phyloP scores from a whole-genome alignment of 1,140 invertebrate genomes.

The Microplitis demolitor region DNA sequence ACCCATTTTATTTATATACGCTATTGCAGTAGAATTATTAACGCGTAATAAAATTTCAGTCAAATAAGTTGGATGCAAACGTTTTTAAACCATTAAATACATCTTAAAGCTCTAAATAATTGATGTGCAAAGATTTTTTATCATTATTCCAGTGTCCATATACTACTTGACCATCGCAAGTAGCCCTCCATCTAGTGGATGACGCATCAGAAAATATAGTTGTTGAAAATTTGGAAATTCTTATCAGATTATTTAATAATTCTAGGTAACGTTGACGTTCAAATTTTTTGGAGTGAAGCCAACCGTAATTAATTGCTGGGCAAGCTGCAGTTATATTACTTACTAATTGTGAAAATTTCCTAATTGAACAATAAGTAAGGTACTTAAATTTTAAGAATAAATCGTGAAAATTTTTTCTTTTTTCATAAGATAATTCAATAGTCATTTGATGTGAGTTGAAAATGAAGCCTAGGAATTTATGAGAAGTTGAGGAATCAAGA shows the following conservation, averaged over 20 bases:
- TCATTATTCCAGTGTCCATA: background rate
- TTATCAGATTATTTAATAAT: conserved; percentile 1
- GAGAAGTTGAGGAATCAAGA: conserved; percentile 9
- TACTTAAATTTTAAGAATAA: conserved; percentile 13
- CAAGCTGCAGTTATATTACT: conserved; percentile 33
- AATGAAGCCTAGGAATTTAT: conserved; percentile 39
- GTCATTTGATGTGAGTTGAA: conserved; percentile 29
- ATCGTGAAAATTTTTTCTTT: conserved; percentile 19
- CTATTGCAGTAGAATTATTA: conserved; percentile 31
- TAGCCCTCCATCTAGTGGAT: background rate
- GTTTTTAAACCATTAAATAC: conserved; percentile 24
- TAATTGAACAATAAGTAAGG: conserved; percentile 30
- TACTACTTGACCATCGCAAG: background rate
- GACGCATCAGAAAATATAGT: background rate
- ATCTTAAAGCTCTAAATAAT: conserved; percentile 6
- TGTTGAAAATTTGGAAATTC: background rate
- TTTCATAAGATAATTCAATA: conserved; percentile 29
- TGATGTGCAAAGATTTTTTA: background rate
- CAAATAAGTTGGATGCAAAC: conserved; percentile 18
- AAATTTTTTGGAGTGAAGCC: conserved; percentile 33
- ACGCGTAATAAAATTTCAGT: conserved; percentile 27
- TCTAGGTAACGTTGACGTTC: conserved; percentile 32
- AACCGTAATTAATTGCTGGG: conserved; percentile 34
- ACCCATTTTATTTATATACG: conserved; percentile 31
- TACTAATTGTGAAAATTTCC: conserved; percentile 35